phyloP scores from a whole-genome alignment of 2,113 vertebrate genomes.

The Balaenoptera acutorostrata region DNA sequence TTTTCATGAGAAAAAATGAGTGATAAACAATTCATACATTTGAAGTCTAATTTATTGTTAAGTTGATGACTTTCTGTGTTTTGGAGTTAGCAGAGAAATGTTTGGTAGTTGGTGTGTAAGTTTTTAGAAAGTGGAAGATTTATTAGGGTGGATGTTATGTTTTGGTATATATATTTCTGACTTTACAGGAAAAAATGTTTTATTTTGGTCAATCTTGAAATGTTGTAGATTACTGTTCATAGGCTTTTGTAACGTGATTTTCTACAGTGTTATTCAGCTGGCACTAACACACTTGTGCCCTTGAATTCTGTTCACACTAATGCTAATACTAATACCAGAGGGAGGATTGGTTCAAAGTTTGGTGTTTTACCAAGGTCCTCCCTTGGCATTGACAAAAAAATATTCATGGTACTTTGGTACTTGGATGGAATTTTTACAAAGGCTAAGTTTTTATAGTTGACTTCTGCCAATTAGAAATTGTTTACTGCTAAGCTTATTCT shows the following conservation, averaged over 20 bases:
- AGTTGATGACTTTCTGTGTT: not conserved
- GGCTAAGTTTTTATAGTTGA: not conserved
- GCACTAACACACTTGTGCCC: not conserved
- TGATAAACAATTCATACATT: not conserved
- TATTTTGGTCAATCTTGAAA: not conserved
- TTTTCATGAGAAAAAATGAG: not conserved
- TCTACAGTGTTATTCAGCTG: not conserved
- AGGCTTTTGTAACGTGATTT: not conserved
- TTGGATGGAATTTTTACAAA: not conserved
- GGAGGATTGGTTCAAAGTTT: not conserved
- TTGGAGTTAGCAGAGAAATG: conserved; percentile 17
- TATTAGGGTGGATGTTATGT: not conserved
- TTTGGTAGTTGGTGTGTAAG: not conserved
- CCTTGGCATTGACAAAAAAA: not conserved
- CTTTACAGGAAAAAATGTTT: not conserved
- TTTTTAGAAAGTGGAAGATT: not conserved
- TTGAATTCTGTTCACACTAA: not conserved
- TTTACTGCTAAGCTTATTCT: not conserved
- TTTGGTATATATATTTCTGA: not conserved
- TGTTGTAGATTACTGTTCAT: not conserved
- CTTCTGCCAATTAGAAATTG: not conserved
- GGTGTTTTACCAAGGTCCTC: not conserved
- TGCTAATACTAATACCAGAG: not conserved
- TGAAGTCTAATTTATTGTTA: not conserved
- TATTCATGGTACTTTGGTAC: not conserved